Conservation (phyloP, 2,797 vertebrate species). For the Dermochelys coriacea region DNA sequence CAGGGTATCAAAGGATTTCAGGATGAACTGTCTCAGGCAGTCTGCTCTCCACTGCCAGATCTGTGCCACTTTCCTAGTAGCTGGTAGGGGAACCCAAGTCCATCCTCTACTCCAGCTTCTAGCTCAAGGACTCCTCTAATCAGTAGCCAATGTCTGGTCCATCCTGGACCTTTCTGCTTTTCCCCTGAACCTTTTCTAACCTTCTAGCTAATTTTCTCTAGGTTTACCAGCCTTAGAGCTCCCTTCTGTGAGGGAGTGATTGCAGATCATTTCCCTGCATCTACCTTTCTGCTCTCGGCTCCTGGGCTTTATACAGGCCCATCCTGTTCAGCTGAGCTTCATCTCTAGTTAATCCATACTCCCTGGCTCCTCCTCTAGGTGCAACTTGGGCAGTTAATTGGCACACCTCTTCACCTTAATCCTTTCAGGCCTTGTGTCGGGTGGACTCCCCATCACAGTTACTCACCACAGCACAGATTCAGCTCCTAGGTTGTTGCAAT, state of each 20-base stretch:
- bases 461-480: neutral
- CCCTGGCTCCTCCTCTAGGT: neutral
- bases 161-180: neutral
- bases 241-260: neutral
- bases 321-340: neutral
- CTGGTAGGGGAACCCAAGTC: neutral
- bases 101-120: neutral
- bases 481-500: neutral
- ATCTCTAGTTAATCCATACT: neutral
- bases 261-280: neutral
- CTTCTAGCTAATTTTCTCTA: neutral
- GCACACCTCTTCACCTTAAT: neutral
- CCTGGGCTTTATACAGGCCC: neutral
- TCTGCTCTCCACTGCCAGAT: neutral
- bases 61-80: neutral
- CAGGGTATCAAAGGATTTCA: neutral
- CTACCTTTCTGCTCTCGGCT: neutral
- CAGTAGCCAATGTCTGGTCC: neutral
- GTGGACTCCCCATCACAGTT: neutral
- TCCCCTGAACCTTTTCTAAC: neutral
- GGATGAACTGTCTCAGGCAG: neutral
- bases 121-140: neutral
- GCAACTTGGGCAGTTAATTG: neutral
- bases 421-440: neutral
- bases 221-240: neutral